Evolutionary conservation across 2,797 vertebrate species (phyloP), one percentile per base, ranked within the genome.

Genomic region (Sebastes diploproa): DNA sequence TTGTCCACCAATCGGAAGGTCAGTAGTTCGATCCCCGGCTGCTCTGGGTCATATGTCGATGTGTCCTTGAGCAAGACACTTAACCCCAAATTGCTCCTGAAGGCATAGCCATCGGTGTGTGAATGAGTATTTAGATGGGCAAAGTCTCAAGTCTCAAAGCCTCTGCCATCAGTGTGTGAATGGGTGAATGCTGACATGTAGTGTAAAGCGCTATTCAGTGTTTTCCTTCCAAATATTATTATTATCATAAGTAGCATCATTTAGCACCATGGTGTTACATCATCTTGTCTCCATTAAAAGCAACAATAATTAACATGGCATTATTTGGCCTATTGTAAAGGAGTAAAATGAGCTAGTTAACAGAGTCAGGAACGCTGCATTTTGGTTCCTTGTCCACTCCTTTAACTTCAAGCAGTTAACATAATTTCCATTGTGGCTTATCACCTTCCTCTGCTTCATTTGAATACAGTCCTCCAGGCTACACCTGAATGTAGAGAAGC

Each of bases 341-440:
- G 12, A 58, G 13, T 74, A 5, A 27, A 70, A 56, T 12, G 2
- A 66, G 36, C n/a, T 46, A 0, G 34, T 52, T 18, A 22, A 27
- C 6, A 27, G 27, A 27, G 7, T 14, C 34, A 46, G 11, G 23
- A 16, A 55, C 13, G 4, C 5, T 42, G 2, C 25, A 3, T 30
- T 73, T 38, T 2, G 6, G 20, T 71, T 71, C 42, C 46, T 66
- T 3, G 3, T 46, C 14, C 25, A 6, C 34, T 50, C 70, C 66
- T 64, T 56, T 58, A 30, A 78, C 71, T 67, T 27, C 9, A 23
- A 76, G 72, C 87, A 79, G 84, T 89, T 88, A 81, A 81, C 88
- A 88, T 90, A 81, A 86, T 92, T 91, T 92, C 83, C 88, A 84
- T 84, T 81, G 85, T 75, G 72, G 71, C 73, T 92, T 91, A 90